Evolutionary conservation across 92 coral and sea anemone species (phyloP), one percentile per base, ranked within the genome.

Genomic region (Heteractis magnifica): DNA sequence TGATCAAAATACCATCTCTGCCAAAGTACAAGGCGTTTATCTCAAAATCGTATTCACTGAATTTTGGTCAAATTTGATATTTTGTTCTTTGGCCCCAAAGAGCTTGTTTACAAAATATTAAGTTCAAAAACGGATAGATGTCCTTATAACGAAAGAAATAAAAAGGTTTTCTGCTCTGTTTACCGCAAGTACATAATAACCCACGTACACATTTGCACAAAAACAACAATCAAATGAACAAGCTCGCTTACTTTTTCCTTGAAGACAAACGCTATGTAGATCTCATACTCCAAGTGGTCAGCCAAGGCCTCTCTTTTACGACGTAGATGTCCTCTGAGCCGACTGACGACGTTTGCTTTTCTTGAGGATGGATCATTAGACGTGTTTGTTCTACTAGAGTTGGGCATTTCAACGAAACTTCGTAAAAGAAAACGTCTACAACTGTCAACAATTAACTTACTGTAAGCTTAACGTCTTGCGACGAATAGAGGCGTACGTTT

Each of bases 251-350:
- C 98, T 97, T 95, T 95, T 26, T 95, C 97, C 82, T 91, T 93
- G 87, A 95, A 95, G 79, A 95, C 94, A 77, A 95, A 92, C 15
- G 97, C 93, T 77, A 93, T 77, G 81, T 93, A 95, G 86, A 95
- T 87, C 85, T 87, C 90, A 87, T 86, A 95, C 65, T 95, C 98
- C 80, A 95, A 95, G 80, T 95, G 98, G 72, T 95, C 95, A 44
- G 98, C 98, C 83, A 95, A 64, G 15, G 98, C 92, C 83, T 95
- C 95, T 26, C 92, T 88, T 23, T 88, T 92, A 53, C 91, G 90
- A 13, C 94, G 92, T 72, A 95, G 89, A 58, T 93, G 94, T 83
- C 90, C 92, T 71, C 93, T 89, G 18, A 95, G 88, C 18, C 98
- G 93, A 79, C 81, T 82, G 23, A 89, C 85, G 18, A 94, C 79